A percentile compares a stretch with the other conserved stretches of the same genome.
Conservation (phyloP, 2,113 vertebrate genomes). For the Lonchura striata region DNA sequence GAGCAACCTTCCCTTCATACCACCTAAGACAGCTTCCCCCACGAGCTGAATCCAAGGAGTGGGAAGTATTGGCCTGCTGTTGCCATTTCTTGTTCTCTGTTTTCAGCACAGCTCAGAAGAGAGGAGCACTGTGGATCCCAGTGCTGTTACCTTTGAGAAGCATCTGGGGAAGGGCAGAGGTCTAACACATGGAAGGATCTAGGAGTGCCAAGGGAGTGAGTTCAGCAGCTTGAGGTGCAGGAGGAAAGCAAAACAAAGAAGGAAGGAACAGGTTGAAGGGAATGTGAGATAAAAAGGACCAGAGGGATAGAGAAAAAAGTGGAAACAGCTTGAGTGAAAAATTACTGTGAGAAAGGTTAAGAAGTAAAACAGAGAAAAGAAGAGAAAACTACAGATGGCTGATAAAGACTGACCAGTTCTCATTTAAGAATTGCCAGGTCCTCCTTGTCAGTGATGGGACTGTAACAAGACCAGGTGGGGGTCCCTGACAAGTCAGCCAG, state of each 20-base stretch:
- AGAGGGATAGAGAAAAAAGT: background rate
- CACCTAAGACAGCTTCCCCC: background rate
- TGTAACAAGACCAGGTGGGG: background rate
- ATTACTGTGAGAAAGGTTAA: background rate
- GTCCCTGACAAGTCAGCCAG: background rate
- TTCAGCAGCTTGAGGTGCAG: background rate
- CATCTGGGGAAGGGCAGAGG: background rate
- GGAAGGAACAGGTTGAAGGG: background rate
- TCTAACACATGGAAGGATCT: background rate
- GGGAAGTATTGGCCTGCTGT: background rate
- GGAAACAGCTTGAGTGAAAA: background rate
- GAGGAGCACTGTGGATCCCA: fast-evolving
- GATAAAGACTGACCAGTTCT: background rate
- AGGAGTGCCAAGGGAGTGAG: background rate
- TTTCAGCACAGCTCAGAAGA: background rate
- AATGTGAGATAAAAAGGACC: background rate
- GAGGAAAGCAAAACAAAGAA: background rate
- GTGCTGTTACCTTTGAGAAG: background rate
- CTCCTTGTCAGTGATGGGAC: background rate
- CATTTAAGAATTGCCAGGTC: background rate
- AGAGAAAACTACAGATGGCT: background rate
- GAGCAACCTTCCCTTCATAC: background rate
- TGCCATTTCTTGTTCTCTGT: background rate
- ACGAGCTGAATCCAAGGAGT: background rate
- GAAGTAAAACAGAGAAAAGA: background rate